phyloP scores from a whole-genome alignment of 2,888 invertebrate species.

The Ormyrus pomaceus region DNA sequence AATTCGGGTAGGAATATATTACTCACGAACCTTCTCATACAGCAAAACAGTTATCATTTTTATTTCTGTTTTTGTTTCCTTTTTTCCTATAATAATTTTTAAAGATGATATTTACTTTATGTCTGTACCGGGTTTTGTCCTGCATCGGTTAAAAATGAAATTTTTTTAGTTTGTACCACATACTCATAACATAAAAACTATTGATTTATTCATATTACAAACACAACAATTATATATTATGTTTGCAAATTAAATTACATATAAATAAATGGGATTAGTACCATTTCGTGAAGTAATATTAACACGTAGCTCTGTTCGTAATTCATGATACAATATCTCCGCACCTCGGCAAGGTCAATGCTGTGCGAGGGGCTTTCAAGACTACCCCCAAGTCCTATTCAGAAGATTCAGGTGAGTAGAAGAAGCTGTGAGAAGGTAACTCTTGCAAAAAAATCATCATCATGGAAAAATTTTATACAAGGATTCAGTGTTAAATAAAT shows the following conservation, averaged over 20 bases:
- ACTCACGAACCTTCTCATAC: slow-evolving; percentile 40
- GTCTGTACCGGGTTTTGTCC: not conserved
- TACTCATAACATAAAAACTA: slow-evolving; percentile 13
- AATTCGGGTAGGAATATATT: slow-evolving; percentile 48
- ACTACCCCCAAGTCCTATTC: slow-evolving; percentile 75
- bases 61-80: slow-evolving; percentile 23
- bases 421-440: slow-evolving; percentile 74
- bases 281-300: slow-evolving; percentile 76
- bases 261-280: slow-evolving; percentile 74
- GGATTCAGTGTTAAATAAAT: slow-evolving; percentile 50
- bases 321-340: slow-evolving; percentile 76
- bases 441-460: slow-evolving; percentile 65
- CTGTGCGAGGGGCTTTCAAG: slow-evolving; percentile 76
- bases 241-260: slow-evolving; percentile 63
- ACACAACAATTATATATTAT: slow-evolving; percentile 55
- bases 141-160: not conserved
- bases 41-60: slow-evolving; percentile 23
- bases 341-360: slow-evolving; percentile 76
- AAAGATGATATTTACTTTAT: not conserved
- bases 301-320: slow-evolving; percentile 76
- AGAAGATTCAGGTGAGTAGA: slow-evolving; percentile 75
- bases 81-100: not conserved
- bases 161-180: slow-evolving; percentile 14
- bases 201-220: slow-evolving; percentile 26
- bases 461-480: slow-evolving; percentile 54